Percentiles rank a stretch among this genome's conserved stretches.
Conservation (phyloP, 2,888 invertebrate genomes). For the Drosophila macrothrix region DNA sequence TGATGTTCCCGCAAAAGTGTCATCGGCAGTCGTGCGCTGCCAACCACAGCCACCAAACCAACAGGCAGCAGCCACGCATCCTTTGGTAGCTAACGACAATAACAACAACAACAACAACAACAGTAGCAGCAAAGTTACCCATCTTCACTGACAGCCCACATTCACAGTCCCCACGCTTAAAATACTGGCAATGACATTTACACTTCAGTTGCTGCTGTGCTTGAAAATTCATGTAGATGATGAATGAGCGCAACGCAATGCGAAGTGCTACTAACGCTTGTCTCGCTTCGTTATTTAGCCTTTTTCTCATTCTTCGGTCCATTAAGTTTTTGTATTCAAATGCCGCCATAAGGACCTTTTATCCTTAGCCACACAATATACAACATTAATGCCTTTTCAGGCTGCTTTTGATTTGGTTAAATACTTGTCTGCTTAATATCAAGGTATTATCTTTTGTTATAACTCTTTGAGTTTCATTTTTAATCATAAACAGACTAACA, state of each 20-base stretch:
- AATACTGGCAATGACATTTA: conserved; percentile 75
- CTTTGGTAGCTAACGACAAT: conserved; percentile 22
- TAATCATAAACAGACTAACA: background rate
- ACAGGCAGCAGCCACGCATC: conserved; percentile 26
- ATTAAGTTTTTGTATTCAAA: conserved; percentile 63
- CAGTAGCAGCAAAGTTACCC: background rate
- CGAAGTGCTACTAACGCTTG: conserved; percentile 8
- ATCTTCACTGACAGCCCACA: background rate
- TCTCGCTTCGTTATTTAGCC: conserved; percentile 43
- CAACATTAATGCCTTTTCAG: conserved; percentile 6
- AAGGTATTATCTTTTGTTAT: background rate
- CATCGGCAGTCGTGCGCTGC: conserved; percentile 74
- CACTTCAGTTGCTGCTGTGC: conserved; percentile 73
- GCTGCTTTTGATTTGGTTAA: conserved; percentile 4
- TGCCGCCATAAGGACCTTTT: conserved; percentile 9
- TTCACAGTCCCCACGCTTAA: background rate
- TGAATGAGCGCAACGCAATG: conserved; percentile 62
- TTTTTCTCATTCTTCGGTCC: conserved; percentile 56
- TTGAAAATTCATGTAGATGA: conserved; percentile 63
- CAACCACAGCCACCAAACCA: conserved; percentile 47
- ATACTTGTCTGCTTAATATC: background rate
- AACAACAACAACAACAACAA: background rate
- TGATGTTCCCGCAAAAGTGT: conserved; percentile 58
- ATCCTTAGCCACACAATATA: conserved; percentile 15
- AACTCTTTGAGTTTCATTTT: background rate